phyloP scores from a whole-genome alignment of 2,113 vertebrate species.

The Greenwoodochromis staneri region DNA sequence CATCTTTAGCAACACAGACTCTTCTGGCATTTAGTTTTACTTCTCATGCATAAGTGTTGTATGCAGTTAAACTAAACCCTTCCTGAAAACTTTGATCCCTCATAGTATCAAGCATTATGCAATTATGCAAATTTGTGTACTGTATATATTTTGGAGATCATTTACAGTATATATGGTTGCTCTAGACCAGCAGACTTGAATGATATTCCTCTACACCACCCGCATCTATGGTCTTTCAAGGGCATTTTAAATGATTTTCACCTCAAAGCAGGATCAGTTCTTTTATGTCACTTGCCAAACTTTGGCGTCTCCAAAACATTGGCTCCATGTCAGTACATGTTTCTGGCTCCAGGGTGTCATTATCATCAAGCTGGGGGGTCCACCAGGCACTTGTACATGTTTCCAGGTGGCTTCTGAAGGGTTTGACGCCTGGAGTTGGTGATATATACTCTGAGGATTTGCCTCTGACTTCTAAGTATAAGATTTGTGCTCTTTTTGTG shows the following conservation, averaged over 20 bases:
- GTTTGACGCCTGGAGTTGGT: background rate
- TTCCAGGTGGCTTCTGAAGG: conserved; percentile 7
- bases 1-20: background rate
- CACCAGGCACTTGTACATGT: background rate
- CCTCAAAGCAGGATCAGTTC: background rate
- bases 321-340: conserved; percentile 1
- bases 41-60: background rate
- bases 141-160: background rate
- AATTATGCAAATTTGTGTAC: background rate
- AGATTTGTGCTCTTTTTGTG: conserved; percentile 6
- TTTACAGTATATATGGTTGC: background rate
- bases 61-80: background rate
- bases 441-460: background rate
- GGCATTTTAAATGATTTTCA: background rate
- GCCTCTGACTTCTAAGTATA: background rate
- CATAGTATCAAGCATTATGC: background rate
- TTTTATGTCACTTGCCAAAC: conserved; percentile 26
- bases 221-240: background rate
- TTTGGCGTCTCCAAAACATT: background rate
- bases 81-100: conserved; percentile 13
- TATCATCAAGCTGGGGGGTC: background rate
- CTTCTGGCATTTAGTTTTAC: background rate
- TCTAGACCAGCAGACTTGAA: background rate
- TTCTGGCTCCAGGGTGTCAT: background rate
- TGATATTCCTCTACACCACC: background rate